phyloP scores from a whole-genome alignment of 2,797 vertebrate genomes.

The Anguilla anguilla region DNA sequence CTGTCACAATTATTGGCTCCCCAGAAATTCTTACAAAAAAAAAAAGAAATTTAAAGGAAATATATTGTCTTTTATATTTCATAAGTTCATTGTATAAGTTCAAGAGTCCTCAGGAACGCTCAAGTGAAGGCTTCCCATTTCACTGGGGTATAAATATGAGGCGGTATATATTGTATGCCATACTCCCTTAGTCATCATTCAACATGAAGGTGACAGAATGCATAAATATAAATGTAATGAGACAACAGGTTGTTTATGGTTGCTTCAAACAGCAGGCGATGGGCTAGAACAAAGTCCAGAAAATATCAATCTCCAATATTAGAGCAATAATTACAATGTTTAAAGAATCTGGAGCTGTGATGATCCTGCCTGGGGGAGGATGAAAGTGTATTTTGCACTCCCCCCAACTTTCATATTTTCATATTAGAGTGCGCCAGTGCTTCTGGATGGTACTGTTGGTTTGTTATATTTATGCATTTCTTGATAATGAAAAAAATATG shows the following conservation, averaged over 20 bases:
- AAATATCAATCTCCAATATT: neutral
- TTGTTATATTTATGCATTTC: neutral
- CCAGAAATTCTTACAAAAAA: too few species aligned
- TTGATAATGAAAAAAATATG: neutral
- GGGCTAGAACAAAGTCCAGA: neutral
- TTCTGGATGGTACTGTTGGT: neutral
- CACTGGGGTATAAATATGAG: conserved; percentile 5
- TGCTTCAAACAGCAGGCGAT: too few species aligned
- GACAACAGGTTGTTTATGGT: neutral
- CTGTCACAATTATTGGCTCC: too few species aligned
- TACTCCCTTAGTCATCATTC: neutral
- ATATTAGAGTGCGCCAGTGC: neutral
- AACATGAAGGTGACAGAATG: neutral
- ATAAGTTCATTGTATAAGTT: neutral
- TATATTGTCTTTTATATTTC: neutral
- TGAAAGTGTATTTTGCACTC: neutral
- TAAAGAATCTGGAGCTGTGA: too few species aligned
- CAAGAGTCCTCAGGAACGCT: neutral
- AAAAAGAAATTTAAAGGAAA: neutral
- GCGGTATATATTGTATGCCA: neutral
- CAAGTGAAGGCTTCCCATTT: neutral
- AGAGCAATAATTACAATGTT: neutral
- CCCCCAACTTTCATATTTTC: too few species aligned
- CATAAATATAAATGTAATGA: neutral
- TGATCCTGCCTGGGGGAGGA: too few species aligned